A percentile compares a stretch with the other conserved stretches of the same genome.
Evolutionary conservation across 2,113 vertebrate genomes (phyloP).

Genomic region (Pelecanoides urinatrix): DNA sequence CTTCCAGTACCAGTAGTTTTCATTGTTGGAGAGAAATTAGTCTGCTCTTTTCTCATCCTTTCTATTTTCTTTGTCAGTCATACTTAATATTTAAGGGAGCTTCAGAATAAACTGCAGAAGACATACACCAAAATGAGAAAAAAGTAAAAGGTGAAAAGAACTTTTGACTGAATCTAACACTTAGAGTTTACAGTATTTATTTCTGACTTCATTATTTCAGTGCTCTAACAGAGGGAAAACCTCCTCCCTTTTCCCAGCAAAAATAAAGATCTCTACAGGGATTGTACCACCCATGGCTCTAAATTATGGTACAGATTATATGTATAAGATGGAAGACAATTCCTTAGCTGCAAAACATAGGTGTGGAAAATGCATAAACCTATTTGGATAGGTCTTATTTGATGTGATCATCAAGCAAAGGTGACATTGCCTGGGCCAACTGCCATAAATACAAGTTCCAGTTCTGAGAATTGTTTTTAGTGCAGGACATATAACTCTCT

Average conservation of each 20-base stretch:
- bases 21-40: neutral
- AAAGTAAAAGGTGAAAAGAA: neutral
- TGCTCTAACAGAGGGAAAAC: neutral
- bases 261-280: neutral
- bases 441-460: neutral
- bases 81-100: neutral
- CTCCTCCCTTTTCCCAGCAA: neutral
- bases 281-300: neutral
- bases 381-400: neutral
- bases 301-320: neutral
- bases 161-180: neutral
- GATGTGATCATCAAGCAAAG: neutral
- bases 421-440: neutral
- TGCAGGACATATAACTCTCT: neutral
- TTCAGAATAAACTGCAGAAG: neutral
- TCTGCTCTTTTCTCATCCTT: neutral
- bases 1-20: neutral
- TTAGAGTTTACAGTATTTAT: neutral
- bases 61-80: neutral
- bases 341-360: neutral
- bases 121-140: neutral
- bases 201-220: neutral
- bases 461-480: neutral
- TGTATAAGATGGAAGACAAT: neutral
- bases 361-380: neutral